Conservation (phyloP, 2,113 vertebrate genomes). For the Campylomormyrus numenius region DNA sequence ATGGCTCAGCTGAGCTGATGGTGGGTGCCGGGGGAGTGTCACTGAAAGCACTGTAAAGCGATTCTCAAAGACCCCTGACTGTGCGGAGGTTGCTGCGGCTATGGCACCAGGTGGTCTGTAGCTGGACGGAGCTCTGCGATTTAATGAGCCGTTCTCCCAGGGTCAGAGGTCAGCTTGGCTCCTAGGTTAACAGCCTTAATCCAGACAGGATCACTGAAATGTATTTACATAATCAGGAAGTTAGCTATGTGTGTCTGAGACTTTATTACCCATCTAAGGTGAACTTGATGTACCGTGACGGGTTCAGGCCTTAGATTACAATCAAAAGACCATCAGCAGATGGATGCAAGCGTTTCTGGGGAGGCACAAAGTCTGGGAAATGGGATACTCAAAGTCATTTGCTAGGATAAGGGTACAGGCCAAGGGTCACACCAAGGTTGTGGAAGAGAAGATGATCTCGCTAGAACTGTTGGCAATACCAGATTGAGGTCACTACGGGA, state of each 20-base stretch:
- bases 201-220: background rate
- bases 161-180: background rate
- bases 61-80: constrained; percentile 1
- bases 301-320: background rate
- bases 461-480: background rate
- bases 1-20: background rate
- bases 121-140: background rate
- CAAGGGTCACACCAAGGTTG: background rate
- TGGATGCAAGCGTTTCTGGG: background rate
- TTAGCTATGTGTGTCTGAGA: background rate
- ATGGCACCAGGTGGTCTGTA: background rate
- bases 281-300: background rate
- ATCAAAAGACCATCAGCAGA: background rate
- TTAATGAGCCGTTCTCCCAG: background rate
- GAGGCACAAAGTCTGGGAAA: background rate
- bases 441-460: background rate
- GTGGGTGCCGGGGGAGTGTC: background rate
- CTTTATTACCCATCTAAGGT: background rate
- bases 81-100: background rate
- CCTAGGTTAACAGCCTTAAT: background rate
- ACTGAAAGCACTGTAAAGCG: background rate
- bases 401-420: background rate
- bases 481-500: background rate
- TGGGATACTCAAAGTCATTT: background rate
- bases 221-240: constrained; percentile 9